These are phyloP conservation scores for Patella pellucida DNA, from an alignment of 2,888 invertebrate species.

Conservation along the genomic window DNA sequence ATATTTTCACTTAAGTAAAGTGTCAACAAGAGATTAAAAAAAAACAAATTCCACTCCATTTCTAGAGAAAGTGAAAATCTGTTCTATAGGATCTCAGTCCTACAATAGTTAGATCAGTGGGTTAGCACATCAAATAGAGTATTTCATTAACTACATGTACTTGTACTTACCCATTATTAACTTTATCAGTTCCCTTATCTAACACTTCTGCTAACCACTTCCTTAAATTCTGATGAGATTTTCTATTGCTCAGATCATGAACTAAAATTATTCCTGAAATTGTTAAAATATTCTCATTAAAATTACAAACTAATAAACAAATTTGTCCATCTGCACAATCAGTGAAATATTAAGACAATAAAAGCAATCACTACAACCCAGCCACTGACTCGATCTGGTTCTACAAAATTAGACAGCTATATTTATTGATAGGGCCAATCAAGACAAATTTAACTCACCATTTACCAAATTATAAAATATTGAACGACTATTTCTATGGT, in stretches of 20 bases:
- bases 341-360: slow-evolving; percentile 33
- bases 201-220: slow-evolving; percentile 94
- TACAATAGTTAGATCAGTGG: too few species aligned
- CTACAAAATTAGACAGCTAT: neutral
- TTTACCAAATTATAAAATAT: slow-evolving; percentile 95
- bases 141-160: too few species aligned
- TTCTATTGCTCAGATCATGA: slow-evolving; percentile 95
- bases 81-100: too few species aligned
- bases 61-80: too few species aligned
- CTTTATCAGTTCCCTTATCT: slow-evolving; percentile 73
- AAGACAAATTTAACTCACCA: slow-evolving; percentile 75
- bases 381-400: neutral
- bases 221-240: slow-evolving; percentile 92
- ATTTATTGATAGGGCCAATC: neutral
- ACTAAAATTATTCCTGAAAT: slow-evolving; percentile 88
- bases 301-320: too few species aligned
- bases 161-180: slow-evolving; percentile 56
- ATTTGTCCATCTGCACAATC: too few species aligned
- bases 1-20: too few species aligned
- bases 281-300: too few species aligned
- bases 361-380: neutral
- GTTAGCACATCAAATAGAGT: too few species aligned
- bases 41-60: too few species aligned
- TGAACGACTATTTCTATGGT: slow-evolving; percentile 91
- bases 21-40: too few species aligned